Conservation (phyloP, 2,797 vertebrate genomes). For the Sebastes goodei region DNA sequence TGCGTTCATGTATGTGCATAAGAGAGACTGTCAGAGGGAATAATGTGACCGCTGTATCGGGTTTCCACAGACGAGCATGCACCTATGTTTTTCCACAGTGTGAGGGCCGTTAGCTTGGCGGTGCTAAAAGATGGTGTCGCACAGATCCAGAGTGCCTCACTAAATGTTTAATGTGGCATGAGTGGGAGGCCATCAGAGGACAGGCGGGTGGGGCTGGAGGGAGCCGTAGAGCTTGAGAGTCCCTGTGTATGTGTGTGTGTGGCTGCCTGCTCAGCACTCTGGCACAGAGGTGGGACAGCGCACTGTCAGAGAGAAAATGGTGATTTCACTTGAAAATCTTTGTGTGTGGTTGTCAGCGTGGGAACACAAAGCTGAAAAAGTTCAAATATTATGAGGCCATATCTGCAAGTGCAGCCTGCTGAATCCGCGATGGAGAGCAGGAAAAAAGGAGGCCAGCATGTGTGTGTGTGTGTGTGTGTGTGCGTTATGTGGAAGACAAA, state of each 20-base stretch:
- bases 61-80: constrained; percentile 52
- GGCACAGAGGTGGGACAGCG: constrained; percentile 42
- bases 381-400: constrained; percentile 60
- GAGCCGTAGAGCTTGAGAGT: constrained; percentile 55
- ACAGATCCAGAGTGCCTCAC: constrained; percentile 76
- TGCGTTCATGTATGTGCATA: constrained; percentile 23
- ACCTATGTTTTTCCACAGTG: constrained; percentile 69
- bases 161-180: constrained; percentile 85
- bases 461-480: constrained; percentile 16
- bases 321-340: constrained; percentile 62
- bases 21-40: constrained; percentile 22
- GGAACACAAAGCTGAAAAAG: constrained; percentile 66
- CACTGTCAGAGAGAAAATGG: constrained; percentile 31
- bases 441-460: constrained; percentile 51
- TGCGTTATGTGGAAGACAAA: constrained; percentile 67
- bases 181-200: constrained; percentile 78
- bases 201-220: constrained; percentile 67
- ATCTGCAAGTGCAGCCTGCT: constrained; percentile 61
- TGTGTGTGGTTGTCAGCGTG: constrained; percentile 66
- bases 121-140: constrained; percentile 78
- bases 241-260: constrained; percentile 7
- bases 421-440: constrained; percentile 55
- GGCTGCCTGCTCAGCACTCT: constrained; percentile 63
- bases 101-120: constrained; percentile 63
- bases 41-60: constrained; percentile 50